These are phyloP conservation scores for Pampus argenteus DNA, from an alignment of 2,797 vertebrate species.

Conservation along the genomic window DNA sequence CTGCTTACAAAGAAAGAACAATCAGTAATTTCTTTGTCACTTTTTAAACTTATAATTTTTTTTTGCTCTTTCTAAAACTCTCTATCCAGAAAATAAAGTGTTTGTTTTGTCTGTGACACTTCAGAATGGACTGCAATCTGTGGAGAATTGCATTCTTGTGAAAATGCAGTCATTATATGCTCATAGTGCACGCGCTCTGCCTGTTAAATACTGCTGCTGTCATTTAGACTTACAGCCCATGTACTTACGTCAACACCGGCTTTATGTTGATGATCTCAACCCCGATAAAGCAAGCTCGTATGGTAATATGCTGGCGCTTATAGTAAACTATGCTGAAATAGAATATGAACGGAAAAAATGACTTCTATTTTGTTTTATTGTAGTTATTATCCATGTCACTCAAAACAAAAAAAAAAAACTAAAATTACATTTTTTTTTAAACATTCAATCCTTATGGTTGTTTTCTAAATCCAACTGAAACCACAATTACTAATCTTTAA, in stretches of 20 bases:
- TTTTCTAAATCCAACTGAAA: too few species aligned
- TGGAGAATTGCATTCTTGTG: conserved; percentile 28
- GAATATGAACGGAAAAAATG: not conserved
- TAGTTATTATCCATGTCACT: not conserved
- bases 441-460: not conserved
- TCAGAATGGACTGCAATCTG: conserved; percentile 26
- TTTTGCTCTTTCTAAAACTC: not conserved
- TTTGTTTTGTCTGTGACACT: conserved; percentile 44
- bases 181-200: conserved; percentile 6
- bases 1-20: conserved; percentile 39
- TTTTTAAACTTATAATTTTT: conserved; percentile 26
- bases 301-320: conserved; percentile 1
- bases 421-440: not conserved
- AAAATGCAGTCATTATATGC: conserved; percentile 42
- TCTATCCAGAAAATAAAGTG: conserved; percentile 21
- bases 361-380: not conserved
- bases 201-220: conserved; percentile 33
- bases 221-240: conserved; percentile 25
- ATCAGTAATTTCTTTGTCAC: conserved; percentile 20
- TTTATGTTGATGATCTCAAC: conserved; percentile 26
- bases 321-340: not conserved
- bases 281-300: not conserved
- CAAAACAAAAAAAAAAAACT: not conserved
- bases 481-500: not conserved
- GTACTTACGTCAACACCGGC: not conserved